Evolutionary conservation across 2,888 invertebrate genomes (phyloP).

Genomic region (Euproctis similis): DNA sequence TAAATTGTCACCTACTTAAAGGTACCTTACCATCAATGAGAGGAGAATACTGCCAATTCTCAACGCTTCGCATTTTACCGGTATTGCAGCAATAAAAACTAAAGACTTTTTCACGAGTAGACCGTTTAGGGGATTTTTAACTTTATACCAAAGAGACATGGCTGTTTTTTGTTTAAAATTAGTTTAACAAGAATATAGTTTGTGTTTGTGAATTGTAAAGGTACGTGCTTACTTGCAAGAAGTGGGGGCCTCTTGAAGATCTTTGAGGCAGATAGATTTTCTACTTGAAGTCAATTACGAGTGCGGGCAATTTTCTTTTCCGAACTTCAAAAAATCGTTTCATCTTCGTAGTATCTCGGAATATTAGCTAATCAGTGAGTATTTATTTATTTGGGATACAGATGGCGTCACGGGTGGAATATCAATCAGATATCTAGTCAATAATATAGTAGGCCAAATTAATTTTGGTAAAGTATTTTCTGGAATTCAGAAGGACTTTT

Average conservation of each 20-base stretch:
- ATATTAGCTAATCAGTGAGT: not conserved
- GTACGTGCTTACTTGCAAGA: constrained; percentile 5
- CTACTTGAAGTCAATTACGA: not conserved
- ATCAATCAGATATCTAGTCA: not conserved
- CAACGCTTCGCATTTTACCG: constrained; percentile 32
- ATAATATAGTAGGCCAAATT: too few species aligned
- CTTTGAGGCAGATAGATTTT: not conserved
- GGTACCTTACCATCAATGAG: constrained; percentile 2
- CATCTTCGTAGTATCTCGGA: not conserved
- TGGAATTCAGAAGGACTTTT: too few species aligned
- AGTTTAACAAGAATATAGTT: not conserved
- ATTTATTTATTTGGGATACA: too few species aligned
- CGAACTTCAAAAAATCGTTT: not conserved
- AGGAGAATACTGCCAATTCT: constrained; percentile 16
- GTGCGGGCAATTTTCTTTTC: not conserved
- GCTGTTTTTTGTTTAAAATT: not conserved
- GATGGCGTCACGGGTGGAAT: not conserved
- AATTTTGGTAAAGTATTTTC: too few species aligned
- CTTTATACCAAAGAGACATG: not conserved
- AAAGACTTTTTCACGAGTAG: constrained; percentile 3
- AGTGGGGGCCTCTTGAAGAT: not conserved
- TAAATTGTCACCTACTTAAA: constrained; percentile 9
- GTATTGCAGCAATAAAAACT: constrained; percentile 52
- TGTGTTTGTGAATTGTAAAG: constrained; percentile 8
- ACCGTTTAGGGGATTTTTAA: not conserved